These are phyloP conservation scores for Dysmachus trigonus DNA, from an alignment of 2,888 invertebrate species.

Conservation along the genomic window DNA sequence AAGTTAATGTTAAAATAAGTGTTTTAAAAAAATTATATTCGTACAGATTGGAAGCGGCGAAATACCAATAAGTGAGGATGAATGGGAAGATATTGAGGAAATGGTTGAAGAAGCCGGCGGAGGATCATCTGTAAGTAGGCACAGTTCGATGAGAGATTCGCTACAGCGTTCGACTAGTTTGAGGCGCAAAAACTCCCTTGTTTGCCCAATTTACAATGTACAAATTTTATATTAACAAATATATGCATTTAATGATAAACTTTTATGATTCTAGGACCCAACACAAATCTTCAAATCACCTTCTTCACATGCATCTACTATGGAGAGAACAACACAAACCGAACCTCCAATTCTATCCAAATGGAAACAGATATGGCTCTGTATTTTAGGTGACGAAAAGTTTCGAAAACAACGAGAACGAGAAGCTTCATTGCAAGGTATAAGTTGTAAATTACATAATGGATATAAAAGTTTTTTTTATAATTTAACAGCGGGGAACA, in stretches of 20 bases:
- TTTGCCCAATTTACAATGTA: constrained; percentile 74
- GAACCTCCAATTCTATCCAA: constrained; percentile 76
- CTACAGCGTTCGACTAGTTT: constrained; percentile 59
- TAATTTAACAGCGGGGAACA: constrained; percentile 55
- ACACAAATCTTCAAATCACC: constrained; percentile 60
- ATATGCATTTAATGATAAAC: neutral
- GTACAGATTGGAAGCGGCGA: constrained; percentile 83
- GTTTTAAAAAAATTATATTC: neutral
- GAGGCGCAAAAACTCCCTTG: constrained; percentile 68
- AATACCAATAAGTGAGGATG: constrained; percentile 80
- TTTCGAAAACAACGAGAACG: constrained; percentile 78
- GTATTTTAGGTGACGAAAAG: constrained; percentile 79
- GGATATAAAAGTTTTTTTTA: neutral
- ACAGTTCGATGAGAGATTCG: constrained; percentile 51
- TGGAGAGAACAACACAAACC: constrained; percentile 86
- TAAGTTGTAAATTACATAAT: neutral
- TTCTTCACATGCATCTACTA: constrained; percentile 68
- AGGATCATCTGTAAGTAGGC: neutral
- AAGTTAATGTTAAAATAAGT: neutral
- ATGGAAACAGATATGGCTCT: constrained; percentile 83
- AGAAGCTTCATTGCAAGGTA: constrained; percentile 69
- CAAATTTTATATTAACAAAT: constrained; percentile 50
- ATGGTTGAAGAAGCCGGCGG: constrained; percentile 69
- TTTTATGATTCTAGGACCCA: constrained; percentile 60
- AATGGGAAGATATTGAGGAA: constrained; percentile 78